A percentile compares a stretch with the other conserved stretches of the same genome.
Evolutionary conservation across 92 coral and sea anemone genomes (phyloP).

Genomic region (Zoanthus gigantus): DNA sequence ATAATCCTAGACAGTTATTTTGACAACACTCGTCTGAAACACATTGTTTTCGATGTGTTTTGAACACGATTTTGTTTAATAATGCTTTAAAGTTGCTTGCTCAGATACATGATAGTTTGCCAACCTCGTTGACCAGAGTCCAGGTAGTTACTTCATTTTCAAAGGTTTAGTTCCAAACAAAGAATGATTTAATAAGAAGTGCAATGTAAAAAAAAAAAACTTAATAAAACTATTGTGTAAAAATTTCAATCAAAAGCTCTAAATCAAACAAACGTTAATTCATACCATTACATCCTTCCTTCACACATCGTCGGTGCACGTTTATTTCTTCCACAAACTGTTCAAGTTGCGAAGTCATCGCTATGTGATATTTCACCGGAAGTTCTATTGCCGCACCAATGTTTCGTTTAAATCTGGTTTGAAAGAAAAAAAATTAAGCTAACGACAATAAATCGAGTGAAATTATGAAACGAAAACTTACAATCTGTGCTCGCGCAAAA

Average conservation of each 20-base stretch:
- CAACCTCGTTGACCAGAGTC: not conserved
- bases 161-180: not conserved
- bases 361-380: slow-evolving; percentile 14
- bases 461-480: slow-evolving; percentile 18
- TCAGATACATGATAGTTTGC: not conserved
- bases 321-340: slow-evolving; percentile 9
- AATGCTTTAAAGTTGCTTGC: not conserved
- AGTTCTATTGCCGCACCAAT: slow-evolving; percentile 8
- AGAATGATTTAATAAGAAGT: not conserved
- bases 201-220: not conserved
- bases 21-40: no score
- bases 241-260: not conserved
- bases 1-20: not conserved
- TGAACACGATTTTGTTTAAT: not conserved
- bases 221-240: not conserved
- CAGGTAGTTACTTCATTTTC: not conserved
- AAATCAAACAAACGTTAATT: not conserved
- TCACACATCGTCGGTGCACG: slow-evolving; percentile 6
- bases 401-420: slow-evolving; percentile 26
- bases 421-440: not conserved
- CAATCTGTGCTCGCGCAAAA: not conserved
- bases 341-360: slow-evolving; percentile 26
- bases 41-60: no score
- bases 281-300: slow-evolving; percentile 6
- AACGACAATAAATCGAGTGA: not conserved